Evolutionary conservation across 2,113 vertebrate species (phyloP), one percentile per base, ranked within the genome.

Genomic region (Oreochromis tanganicae): DNA sequence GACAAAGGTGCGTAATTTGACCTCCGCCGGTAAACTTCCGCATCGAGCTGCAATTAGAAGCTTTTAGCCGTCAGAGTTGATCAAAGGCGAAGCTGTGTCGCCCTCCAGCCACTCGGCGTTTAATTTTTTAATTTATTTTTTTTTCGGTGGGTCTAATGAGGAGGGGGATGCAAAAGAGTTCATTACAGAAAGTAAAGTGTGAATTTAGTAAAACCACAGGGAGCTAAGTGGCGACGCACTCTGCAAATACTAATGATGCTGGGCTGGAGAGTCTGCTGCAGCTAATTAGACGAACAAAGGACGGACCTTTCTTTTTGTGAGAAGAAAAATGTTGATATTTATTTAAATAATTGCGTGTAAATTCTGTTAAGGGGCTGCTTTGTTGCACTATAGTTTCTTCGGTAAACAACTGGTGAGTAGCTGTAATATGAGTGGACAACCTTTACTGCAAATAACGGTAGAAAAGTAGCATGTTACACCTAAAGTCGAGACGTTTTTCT

Each of bases 181-280:
- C 84, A 95, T 94, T 91, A 93, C 50, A 14, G 54, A 82, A 79
- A 91, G 78, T 91, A 88, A 95, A 91, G 79, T 89, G 91, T 86
- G 89, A 92, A 93, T 95, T 94, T 91, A 86, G 92, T 85, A 78
- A 89, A 95, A 90, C 94, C 90, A 85, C 91, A 84, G 92, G 93
- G 84, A 91, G 90, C 86, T 86, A 84, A 91, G 90, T 80, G 85
- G 82, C 56, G 52, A 63, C 12, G 68, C 86, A 71, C 80, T 86
- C 63, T 85, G 89, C 90, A 92, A 89, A 93, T 86, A 80, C 88
- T 89, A 93, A 92, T 93, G 91, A 94, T 92, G 78, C 57, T 2
- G 50, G n/a, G 84, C 66, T 81, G 63, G 52, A 68, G 79, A 63
- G 43, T 84, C 79, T 81, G 19, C 80, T 91, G 59, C 83, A 81